phyloP scores from a whole-genome alignment of 2,888 invertebrate genomes.

The Andricus curvator region DNA sequence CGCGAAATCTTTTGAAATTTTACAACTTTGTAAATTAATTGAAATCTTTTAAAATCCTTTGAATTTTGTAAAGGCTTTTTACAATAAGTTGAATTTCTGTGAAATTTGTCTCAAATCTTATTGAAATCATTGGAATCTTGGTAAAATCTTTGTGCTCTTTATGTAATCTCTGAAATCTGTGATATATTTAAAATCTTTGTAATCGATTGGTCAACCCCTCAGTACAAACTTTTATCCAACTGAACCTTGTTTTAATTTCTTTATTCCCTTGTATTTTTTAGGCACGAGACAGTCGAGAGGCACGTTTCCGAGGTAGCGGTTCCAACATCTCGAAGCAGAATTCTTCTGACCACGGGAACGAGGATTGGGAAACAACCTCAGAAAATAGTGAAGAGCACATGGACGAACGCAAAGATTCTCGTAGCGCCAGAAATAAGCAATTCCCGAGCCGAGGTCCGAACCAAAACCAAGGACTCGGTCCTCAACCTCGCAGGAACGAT shows the following conservation, averaged over 20 bases:
- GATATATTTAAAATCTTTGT: too few relatives aligned
- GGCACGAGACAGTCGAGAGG: constrained; percentile 73
- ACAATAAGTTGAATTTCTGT: too few relatives aligned
- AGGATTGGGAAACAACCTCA: constrained; percentile 90
- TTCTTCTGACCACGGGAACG: constrained; percentile 80
- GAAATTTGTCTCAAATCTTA: too few relatives aligned
- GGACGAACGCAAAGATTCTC: constrained; percentile 74
- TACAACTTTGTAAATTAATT: too few relatives aligned
- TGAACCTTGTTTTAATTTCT: background rate
- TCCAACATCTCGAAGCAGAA: constrained; percentile 69
- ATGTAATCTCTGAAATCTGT: too few relatives aligned
- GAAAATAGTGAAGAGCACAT: constrained; percentile 86
- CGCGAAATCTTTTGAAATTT: too few relatives aligned
- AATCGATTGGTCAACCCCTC: too few relatives aligned
- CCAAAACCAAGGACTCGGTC: constrained; percentile 55
- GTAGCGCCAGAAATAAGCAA: constrained; percentile 65
- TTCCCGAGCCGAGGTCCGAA: constrained; percentile 62
- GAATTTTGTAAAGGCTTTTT: too few relatives aligned
- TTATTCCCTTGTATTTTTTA: constrained; percentile 46
- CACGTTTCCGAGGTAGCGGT: constrained; percentile 66
- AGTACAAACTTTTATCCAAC: background rate
- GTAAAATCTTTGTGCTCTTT: too few relatives aligned
- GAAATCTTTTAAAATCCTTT: too few relatives aligned
- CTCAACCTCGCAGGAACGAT: constrained; percentile 66
- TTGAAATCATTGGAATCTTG: too few relatives aligned